Evolutionary conservation across 2,113 vertebrate genomes (phyloP).

Genomic region (Phylloscopus trochiloides): DNA sequence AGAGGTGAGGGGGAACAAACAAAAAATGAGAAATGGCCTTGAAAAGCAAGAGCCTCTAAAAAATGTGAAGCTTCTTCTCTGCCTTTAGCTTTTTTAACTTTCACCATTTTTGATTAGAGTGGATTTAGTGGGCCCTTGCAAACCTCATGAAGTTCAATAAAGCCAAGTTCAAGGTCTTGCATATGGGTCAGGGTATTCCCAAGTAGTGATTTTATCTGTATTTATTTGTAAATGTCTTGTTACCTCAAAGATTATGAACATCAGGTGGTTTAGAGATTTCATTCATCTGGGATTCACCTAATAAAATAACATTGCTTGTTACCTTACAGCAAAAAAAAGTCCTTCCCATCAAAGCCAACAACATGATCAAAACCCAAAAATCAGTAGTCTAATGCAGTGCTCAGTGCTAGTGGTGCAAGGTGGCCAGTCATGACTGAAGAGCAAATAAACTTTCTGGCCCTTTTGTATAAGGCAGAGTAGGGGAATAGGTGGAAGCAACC

Average conservation of each 20-base stretch:
- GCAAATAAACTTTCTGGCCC: not conserved
- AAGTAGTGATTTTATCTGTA: not conserved
- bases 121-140: not conserved
- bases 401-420: not conserved
- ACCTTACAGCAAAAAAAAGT: not conserved
- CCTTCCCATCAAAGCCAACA: not conserved
- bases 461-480: not conserved
- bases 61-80: not conserved
- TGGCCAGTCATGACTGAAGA: not conserved
- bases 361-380: not conserved
- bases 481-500: not conserved
- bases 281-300: not conserved
- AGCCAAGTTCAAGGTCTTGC: not conserved
- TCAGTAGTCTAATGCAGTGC: not conserved
- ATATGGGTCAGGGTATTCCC: not conserved
- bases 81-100: not conserved
- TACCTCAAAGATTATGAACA: not conserved
- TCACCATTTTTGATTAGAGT: not conserved
- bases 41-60: not conserved
- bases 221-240: not conserved
- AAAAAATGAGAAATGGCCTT: not conserved
- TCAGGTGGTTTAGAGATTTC: not conserved
- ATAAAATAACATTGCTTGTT: not conserved
- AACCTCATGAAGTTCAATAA: not conserved
- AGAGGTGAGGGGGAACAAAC: fast-evolving